phyloP scores from a whole-genome alignment of 2,888 invertebrate species.

The Tipula vernalis region DNA sequence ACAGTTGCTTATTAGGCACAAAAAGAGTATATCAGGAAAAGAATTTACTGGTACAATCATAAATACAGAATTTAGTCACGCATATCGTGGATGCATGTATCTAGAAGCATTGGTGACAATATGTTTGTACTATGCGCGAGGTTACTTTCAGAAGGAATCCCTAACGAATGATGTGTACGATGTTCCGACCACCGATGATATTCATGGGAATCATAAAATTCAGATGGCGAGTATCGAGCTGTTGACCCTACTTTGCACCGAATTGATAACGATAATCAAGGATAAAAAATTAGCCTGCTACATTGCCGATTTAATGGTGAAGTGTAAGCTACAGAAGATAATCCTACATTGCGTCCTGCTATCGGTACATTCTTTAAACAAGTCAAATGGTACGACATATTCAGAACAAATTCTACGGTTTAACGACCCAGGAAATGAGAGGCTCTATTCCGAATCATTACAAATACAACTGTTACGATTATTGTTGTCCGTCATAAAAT shows the following conservation, averaged over 20 bases:
- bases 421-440: slow-evolving; percentile 52
- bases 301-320: slow-evolving; percentile 56
- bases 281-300: slow-evolving; percentile 66
- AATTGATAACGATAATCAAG: slow-evolving; percentile 58
- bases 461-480: slow-evolving; percentile 55
- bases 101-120: slow-evolving; percentile 63
- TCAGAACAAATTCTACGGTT: slow-evolving; percentile 63
- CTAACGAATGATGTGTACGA: slow-evolving; percentile 36
- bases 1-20: slow-evolving; percentile 54
- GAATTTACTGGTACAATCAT: slow-evolving; percentile 49
- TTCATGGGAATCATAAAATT: slow-evolving; percentile 62
- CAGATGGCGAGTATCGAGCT: slow-evolving; percentile 65
- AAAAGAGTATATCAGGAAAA: slow-evolving; percentile 63
- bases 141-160: slow-evolving; percentile 40
- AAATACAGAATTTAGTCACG: slow-evolving; percentile 50
- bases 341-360: slow-evolving; percentile 68
- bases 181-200: slow-evolving; percentile 52
- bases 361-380: slow-evolving; percentile 46
- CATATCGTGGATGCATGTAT: slow-evolving; percentile 65
- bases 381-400: slow-evolving; percentile 45
- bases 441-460: slow-evolving; percentile 53
- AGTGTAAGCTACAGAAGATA: slow-evolving; percentile 74
- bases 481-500: slow-evolving; percentile 55
- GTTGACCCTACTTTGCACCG: slow-evolving; percentile 55
- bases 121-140: slow-evolving; percentile 67